phyloP scores from a whole-genome alignment of 1,140 invertebrate species.

The Aphaenogaster floridana region DNA sequence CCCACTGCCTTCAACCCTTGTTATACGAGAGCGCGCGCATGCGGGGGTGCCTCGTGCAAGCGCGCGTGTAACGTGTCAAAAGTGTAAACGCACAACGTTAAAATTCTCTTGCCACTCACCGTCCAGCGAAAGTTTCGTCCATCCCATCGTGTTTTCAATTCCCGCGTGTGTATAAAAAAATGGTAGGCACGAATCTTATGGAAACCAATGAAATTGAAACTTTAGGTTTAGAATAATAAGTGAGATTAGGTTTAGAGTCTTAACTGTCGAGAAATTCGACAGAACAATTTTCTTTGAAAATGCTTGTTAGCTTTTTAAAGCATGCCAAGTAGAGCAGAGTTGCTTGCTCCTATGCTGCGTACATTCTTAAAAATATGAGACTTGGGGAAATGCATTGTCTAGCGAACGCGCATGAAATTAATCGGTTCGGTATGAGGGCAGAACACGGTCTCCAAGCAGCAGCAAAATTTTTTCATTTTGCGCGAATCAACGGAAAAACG shows the following conservation, averaged over 20 bases:
- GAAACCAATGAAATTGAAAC: neutral
- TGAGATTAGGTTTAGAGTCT: neutral
- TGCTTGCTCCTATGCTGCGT: neutral
- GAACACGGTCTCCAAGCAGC: neutral
- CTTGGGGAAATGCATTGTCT: neutral
- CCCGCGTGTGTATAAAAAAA: neutral
- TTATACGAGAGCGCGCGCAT: slow-evolving; percentile 53
- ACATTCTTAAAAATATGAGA: neutral
- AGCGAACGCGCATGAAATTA: neutral
- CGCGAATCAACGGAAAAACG: slow-evolving; percentile 4
- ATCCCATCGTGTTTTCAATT: slow-evolving; percentile 1
- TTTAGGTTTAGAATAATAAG: no score
- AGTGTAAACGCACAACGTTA: slow-evolving; percentile 65
- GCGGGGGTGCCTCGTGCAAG: slow-evolving; percentile 44
- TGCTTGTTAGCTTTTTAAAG: neutral
- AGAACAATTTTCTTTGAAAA: neutral
- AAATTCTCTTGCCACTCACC: slow-evolving; percentile 22
- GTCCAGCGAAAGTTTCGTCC: slow-evolving; percentile 59
- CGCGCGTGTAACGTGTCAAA: slow-evolving; percentile 67
- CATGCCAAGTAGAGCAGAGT: neutral
- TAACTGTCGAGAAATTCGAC: neutral
- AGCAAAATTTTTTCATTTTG: neutral
- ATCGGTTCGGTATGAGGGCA: neutral
- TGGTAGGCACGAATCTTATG: neutral
- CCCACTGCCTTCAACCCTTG: slow-evolving; percentile 61